A percentile compares a stretch with the other conserved stretches of the same genome.
Conservation (phyloP, 2,888 invertebrate genomes). For the Pedicia rivosa region DNA sequence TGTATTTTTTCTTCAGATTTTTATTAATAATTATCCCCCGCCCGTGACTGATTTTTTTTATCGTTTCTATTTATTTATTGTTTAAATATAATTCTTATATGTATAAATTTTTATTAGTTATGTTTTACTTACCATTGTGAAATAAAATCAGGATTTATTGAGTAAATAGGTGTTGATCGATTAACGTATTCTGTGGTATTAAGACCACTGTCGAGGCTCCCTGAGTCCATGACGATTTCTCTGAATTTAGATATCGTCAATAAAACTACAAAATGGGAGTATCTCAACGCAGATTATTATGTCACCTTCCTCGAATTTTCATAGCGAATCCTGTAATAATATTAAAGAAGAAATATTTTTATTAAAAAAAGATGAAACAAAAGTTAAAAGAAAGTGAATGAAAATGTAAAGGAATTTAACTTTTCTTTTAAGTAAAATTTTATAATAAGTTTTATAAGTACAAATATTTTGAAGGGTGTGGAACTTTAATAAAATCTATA, state of each 20-base stretch:
- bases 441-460: too few species aligned
- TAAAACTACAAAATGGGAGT: background rate
- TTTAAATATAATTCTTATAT: too few species aligned
- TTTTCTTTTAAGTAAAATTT: too few species aligned
- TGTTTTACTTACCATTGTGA: constrained; percentile 51
- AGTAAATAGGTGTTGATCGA: constrained; percentile 53
- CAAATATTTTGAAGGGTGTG: too few species aligned
- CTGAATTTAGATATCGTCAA: constrained; percentile 1
- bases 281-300: constrained; percentile 1
- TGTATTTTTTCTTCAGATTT: too few species aligned
- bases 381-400: too few species aligned
- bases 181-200: constrained; percentile 38
- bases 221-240: constrained; percentile 8
- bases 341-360: background rate
- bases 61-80: too few species aligned
- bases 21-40: too few species aligned
- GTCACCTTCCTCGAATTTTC: constrained; percentile 3
- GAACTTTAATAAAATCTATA: too few species aligned
- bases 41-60: too few species aligned
- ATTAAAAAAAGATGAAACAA: too few species aligned
- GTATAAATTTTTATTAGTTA: too few species aligned
- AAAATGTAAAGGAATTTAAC: constrained; percentile 1
- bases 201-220: constrained; percentile 16
- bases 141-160: constrained; percentile 60
- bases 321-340: constrained; percentile 2